Conservation (phyloP, 2,888 invertebrate species). For the Heliconius charithonia region DNA sequence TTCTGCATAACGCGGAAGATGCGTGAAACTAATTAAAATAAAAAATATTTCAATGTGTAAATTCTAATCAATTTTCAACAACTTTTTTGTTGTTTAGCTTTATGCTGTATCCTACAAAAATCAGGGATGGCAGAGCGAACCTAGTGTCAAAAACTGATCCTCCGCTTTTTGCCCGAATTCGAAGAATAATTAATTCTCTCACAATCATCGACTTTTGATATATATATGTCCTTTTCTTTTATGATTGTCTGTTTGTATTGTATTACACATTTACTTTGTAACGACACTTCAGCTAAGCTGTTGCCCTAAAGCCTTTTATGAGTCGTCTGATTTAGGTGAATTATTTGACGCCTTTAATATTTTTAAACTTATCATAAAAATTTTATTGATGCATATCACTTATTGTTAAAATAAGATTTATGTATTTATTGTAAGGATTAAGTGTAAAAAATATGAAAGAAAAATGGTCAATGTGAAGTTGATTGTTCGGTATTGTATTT, state of each 20-base stretch:
- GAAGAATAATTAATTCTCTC: not conserved
- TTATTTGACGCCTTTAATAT: not conserved
- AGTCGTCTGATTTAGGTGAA: not conserved
- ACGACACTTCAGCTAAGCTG: not conserved
- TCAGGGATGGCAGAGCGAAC: too few relatives aligned
- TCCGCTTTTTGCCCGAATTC: not conserved
- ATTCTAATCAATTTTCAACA: not conserved
- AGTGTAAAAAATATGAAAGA: not conserved
- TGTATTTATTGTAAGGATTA: not conserved
- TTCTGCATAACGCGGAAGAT: too few relatives aligned
- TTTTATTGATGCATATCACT: not conserved
- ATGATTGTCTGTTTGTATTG: not conserved
- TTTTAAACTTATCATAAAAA: not conserved
- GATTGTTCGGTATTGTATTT: not conserved
- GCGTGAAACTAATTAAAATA: too few relatives aligned
- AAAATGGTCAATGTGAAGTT: not conserved
- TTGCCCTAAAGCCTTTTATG: constrained; percentile 6
- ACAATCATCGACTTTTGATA: not conserved
- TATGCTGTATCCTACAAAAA: too few relatives aligned
- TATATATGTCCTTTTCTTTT: not conserved
- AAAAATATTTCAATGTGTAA: too few relatives aligned
- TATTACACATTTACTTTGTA: not conserved
- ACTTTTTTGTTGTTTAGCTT: too few relatives aligned
- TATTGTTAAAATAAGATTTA: constrained; percentile 8
- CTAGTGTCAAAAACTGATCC: not conserved